Conservation (phyloP, 2,888 invertebrate species). For the Tenthredo notha region DNA sequence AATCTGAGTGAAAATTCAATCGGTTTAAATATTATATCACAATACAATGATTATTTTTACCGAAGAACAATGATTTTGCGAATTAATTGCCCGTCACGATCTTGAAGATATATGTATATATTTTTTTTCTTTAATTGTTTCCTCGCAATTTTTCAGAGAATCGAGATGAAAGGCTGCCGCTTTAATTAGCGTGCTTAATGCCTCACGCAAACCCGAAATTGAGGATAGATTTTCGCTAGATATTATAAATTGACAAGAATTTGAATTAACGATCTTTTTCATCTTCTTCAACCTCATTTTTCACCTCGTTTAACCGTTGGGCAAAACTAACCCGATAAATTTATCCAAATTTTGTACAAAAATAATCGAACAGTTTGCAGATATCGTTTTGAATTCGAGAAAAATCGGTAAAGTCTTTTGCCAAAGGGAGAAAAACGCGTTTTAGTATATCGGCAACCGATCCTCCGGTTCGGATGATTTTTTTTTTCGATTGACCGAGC, state of each 20-base stretch:
- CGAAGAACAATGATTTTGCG: background rate
- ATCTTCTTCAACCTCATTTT: background rate
- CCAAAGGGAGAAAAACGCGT: background rate
- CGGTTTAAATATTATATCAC: background rate
- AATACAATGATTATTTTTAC: background rate
- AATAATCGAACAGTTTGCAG: background rate
- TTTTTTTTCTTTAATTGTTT: background rate
- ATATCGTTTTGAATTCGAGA: background rate
- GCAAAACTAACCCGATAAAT: background rate
- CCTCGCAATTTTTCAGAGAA: background rate
- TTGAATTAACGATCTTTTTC: background rate
- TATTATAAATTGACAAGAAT: background rate
- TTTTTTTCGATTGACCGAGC: background rate
- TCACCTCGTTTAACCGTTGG: background rate
- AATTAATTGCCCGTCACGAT: conserved; percentile 5
- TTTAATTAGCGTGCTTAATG: background rate
- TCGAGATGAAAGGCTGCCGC: background rate
- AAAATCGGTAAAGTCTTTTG: background rate
- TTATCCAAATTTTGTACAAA: background rate
- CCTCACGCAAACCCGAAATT: background rate
- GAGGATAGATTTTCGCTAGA: background rate
- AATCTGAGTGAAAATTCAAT: background rate
- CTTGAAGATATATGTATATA: background rate
- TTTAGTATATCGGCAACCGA: background rate
- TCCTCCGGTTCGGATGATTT: background rate